A percentile compares a stretch with the other conserved stretches of the same genome.
Conservation (phyloP, 2,113 vertebrate species). For the Ceyx melanurus region DNA sequence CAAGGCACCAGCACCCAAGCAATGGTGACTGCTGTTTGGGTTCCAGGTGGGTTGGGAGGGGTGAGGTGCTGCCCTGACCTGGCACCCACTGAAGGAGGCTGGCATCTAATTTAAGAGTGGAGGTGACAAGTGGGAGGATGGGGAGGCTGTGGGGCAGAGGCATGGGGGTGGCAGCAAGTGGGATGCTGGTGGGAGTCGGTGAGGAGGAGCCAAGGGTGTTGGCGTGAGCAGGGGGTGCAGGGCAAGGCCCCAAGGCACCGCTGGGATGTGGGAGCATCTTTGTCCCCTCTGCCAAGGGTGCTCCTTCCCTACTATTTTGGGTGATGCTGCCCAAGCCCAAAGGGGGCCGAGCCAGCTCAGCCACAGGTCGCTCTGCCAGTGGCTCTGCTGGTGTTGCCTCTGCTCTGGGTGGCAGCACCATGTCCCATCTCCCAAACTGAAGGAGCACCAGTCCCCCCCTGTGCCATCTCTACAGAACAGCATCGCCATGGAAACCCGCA, state of each 20-base stretch:
- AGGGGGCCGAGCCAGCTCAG: not conserved
- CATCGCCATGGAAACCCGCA: conserved; percentile 55
- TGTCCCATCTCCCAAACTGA: not conserved
- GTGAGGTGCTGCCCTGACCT: not conserved
- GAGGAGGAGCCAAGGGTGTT: not conserved
- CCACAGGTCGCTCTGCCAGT: not conserved
- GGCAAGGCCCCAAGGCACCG: rapidly evolving
- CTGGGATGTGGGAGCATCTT: not conserved
- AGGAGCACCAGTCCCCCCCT: conserved; percentile 10
- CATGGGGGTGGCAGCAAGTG: rapidly evolving
- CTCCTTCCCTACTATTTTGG: not conserved
- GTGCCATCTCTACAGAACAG: not conserved
- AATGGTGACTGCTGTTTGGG: not conserved
- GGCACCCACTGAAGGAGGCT: not conserved
- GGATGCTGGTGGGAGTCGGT: not conserved
- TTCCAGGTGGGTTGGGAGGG: not conserved
- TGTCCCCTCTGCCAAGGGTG: not conserved
- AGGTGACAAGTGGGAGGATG: not conserved
- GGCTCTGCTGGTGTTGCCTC: not conserved
- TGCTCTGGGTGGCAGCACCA: rapidly evolving
- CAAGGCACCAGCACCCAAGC: not conserved
- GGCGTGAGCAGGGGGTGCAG: rapidly evolving
- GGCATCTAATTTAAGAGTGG: not conserved
- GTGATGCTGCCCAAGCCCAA: not conserved
- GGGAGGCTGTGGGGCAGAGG: not conserved